Conservation (phyloP, 2,888 invertebrate genomes). For the Bimastos eiseni region DNA sequence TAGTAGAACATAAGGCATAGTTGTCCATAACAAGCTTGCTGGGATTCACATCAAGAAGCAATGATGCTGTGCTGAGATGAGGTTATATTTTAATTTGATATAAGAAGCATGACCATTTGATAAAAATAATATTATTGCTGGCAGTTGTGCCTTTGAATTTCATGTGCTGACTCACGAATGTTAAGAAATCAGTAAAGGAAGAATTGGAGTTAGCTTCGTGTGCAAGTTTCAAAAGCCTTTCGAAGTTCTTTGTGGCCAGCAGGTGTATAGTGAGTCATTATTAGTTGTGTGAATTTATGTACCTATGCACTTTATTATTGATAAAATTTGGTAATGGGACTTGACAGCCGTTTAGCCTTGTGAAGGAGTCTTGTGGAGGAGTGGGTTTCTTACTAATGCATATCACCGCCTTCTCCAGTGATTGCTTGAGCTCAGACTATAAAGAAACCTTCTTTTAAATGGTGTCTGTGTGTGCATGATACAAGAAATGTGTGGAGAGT, state of each 20-base stretch:
- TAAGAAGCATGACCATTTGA: neutral
- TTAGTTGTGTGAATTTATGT: neutral
- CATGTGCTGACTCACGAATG: neutral
- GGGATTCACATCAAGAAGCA: too few species aligned
- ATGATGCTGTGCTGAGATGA: too few species aligned
- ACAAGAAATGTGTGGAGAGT: neutral
- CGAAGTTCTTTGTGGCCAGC: neutral
- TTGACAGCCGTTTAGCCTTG: neutral
- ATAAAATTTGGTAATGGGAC: neutral
- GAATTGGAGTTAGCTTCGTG: neutral
- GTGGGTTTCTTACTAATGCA: neutral
- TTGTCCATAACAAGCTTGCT: neutral
- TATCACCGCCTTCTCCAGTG: neutral
- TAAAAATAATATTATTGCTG: neutral
- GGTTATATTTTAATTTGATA: neutral
- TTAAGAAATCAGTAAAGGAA: neutral
- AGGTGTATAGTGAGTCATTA: neutral
- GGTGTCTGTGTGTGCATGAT: neutral
- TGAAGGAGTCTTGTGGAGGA: neutral
- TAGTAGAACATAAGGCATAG: neutral
- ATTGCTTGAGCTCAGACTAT: neutral
- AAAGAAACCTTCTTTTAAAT: neutral
- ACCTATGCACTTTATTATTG: neutral
- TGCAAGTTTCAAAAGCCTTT: neutral
- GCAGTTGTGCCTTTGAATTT: neutral